Base-by-base conservation (phyloP, 2,888 invertebrate species). In the Eueremaeus valkanovi region DNA sequence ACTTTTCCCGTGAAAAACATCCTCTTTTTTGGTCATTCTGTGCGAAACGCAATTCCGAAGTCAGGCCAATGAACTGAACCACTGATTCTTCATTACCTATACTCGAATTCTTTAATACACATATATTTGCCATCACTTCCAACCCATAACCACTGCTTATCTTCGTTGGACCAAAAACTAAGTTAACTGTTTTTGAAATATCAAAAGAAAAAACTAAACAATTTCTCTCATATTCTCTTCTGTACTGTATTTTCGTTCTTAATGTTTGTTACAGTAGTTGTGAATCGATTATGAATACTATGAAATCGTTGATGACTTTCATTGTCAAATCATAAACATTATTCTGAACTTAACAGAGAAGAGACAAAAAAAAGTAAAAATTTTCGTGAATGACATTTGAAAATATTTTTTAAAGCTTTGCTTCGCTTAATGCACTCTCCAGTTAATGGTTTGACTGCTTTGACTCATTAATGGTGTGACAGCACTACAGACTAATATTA, bases 401-500 rank as follows among this genome's bases (percentile, higher is more conserved):
- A 45, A 18, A 45, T 45, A 13, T 13, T 45, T 45, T 45, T n/a
- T n/a, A n/a, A 45, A 18, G 45, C 45, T 45, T 45, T 45, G 45
- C 45, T 45, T 45, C 16, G 45, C 45, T 45, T 45, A 45, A 55
- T 51, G 55, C 55, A 55, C 55, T 55, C 24, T 3, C 5, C 11
- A 21, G 11, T n/a, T 55, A 55, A 55, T 55, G 45, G 45, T 45
- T 45, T 45, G 16, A 16, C 11, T 13, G 21, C 3, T 21, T 21
- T 55, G 55, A 55, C 55, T 55, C 55, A 55, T 55, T 55, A 55
- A 55, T 55, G 55, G 55, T 55, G 27, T 55, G 16, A 55, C 55
- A 55, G 45, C 11, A 45, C 18, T 3, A 45, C 45, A 16, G 13
- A 13, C 5, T 27, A 55, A 55, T 55, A 55, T 55, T 55, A 24